Evolutionary conservation across 2,113 vertebrate genomes (phyloP).

Genomic region (Notechis scutatus): DNA sequence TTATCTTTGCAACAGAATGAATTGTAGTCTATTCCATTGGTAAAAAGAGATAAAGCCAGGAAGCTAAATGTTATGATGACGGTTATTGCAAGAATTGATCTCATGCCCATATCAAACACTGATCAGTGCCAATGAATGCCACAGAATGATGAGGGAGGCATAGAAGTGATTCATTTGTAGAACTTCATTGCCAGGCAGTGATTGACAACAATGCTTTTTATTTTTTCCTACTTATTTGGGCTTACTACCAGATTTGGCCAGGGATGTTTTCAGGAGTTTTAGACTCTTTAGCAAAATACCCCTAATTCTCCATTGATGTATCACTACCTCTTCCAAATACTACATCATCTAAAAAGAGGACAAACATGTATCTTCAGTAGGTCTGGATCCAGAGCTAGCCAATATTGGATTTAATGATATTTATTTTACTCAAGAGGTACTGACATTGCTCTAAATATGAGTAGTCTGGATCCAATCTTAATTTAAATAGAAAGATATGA

Average conservation of each 20-base stretch:
- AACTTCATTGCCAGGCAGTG: background rate
- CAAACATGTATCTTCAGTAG: background rate
- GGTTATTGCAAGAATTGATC: background rate
- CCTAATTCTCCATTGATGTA: background rate
- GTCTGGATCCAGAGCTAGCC: background rate
- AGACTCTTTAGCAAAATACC: background rate
- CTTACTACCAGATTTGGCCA: background rate
- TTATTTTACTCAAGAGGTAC: background rate
- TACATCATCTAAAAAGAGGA: background rate
- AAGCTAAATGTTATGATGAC: constrained; percentile 12
- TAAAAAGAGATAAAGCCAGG: constrained; percentile 3
- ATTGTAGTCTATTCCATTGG: constrained; percentile 2
- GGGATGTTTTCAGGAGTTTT: background rate
- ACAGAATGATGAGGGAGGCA: background rate
- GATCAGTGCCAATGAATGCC: background rate
- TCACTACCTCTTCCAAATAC: background rate
- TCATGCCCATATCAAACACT: background rate
- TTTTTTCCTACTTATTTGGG: background rate
- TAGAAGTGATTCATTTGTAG: background rate
- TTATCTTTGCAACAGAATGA: constrained; percentile 13
- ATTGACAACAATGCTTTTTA: background rate
- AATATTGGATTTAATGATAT: background rate
- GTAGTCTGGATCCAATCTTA: background rate
- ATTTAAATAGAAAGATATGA: background rate
- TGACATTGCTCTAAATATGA: background rate